Evolutionary conservation across 2,113 vertebrate species (phyloP), one percentile per base, ranked within the genome.

Genomic region (Sturnus vulgaris): DNA sequence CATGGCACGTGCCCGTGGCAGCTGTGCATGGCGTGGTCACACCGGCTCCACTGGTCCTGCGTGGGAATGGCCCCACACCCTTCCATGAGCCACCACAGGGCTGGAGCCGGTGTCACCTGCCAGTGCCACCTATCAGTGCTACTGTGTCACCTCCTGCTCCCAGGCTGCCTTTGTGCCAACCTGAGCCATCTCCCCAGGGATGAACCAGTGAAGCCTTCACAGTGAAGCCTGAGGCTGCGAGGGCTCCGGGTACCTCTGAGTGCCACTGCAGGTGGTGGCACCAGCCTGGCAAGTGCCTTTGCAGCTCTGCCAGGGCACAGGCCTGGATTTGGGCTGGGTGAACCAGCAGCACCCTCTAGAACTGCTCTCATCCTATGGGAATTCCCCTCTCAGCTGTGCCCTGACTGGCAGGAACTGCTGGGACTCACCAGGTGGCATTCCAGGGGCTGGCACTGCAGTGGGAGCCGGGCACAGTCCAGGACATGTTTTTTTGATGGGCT

Each of bases 331-430:
- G 0, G 31, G 24, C 23, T 3, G 13, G 30, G 15, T 50, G 47
- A 82, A 6, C 61, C 3, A 5, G 44, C 19, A 86, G 28, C 52
- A 66, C 30, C 31, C 14, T 5, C 52, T 52, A 15, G 24, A 91
- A 20, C 50, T 0, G 0, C 27, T 71, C n/a, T 56, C 61, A 1
- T 59, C 44, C 37, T 37, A 0, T 11, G 15, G 30, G 52, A 83
- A n/a, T 28, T 50, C 50, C 46, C 15, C 31, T 23, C 68, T 46
- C 40, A 5, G n/a, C 37, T 25, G 2, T 24, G 22, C 14, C 33
- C n/a, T 4, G 8, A 25, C n/a, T 30, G n/a, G 6, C 25, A 10
- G 16, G 31, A 64, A 24, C 65, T 42, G 31, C 50, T n/a, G 37
- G 59, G 19, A 72, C 17, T 3, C 25, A 14, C 33, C 40, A 44